phyloP scores from a whole-genome alignment of 2,888 invertebrate species.

The Gryllus longicercus region DNA sequence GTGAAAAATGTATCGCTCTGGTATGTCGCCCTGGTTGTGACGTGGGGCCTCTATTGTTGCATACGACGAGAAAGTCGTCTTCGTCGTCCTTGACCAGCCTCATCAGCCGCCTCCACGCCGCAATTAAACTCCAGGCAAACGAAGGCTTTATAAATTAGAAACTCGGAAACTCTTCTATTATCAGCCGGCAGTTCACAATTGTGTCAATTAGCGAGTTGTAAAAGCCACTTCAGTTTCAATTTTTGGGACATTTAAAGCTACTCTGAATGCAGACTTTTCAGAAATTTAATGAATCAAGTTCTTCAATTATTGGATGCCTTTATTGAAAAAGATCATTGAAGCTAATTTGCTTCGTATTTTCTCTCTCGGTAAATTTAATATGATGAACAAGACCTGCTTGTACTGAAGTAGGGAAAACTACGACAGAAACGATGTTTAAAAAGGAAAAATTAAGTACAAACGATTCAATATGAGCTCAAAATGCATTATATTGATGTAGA shows the following conservation, averaged over 20 bases:
- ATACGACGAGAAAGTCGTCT: too few species aligned
- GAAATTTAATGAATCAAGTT: constrained; percentile 2
- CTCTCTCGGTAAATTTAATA: too few species aligned
- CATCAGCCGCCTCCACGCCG: neutral
- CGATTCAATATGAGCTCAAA: too few species aligned
- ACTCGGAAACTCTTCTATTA: neutral
- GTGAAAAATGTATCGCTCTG: too few species aligned
- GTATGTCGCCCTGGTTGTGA: too few species aligned
- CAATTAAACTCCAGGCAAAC: neutral
- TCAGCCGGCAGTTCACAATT: neutral
- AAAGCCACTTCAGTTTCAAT: constrained; percentile 17
- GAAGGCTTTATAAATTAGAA: neutral
- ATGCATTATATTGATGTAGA: too few species aligned
- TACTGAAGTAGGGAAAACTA: too few species aligned
- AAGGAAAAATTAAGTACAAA: too few species aligned
- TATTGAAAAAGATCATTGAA: neutral
- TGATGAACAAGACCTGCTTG: too few species aligned
- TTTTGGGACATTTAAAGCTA: constrained; percentile 1
- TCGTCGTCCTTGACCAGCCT: too few species aligned
- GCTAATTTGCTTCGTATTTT: neutral
- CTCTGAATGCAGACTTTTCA: neutral
- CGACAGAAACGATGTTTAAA: too few species aligned
- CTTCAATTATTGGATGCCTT: neutral
- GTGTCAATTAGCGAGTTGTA: neutral
- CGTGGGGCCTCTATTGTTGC: too few species aligned